Percentiles rank a stretch among this genome's conserved stretches.
phyloP scores from a whole-genome alignment of 2,888 invertebrate species.

The Synergus japonicus region DNA sequence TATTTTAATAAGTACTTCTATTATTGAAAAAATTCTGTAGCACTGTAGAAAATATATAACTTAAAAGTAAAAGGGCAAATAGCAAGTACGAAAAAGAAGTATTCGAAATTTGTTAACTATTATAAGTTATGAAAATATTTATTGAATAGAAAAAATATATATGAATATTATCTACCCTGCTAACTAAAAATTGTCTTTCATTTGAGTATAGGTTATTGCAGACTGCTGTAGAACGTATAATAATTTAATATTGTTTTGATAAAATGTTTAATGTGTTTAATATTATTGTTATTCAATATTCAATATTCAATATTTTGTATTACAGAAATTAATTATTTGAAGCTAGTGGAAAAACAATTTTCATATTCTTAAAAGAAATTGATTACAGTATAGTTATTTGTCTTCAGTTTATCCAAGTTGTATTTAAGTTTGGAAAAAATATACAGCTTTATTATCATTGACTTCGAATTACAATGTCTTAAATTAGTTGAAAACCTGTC shows the following conservation, averaged over 20 bases:
- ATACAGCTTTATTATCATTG: conserved; percentile 21
- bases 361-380: neutral
- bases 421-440: conserved; percentile 10
- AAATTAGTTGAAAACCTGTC: neutral
- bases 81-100: neutral
- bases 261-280: neutral
- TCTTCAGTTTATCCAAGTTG: neutral
- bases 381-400: neutral
- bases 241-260: conserved; percentile 29
- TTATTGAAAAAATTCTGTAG: neutral
- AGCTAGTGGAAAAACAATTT: neutral
- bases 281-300: conserved; percentile 4
- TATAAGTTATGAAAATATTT: conserved; percentile 13
- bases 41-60: neutral
- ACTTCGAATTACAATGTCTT: neutral
- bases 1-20: conserved; percentile 7
- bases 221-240: conserved; percentile 3
- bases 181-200: neutral
- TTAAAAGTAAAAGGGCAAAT: neutral
- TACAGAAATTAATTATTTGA: neutral
- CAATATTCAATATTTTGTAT: neutral
- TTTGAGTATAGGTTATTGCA: conserved; percentile 2
- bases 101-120: neutral
- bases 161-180: neutral
- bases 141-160: neutral